These are phyloP conservation scores for Danaus melanippus DNA, from an alignment of 1,140 invertebrate species.

Conservation along the genomic window DNA sequence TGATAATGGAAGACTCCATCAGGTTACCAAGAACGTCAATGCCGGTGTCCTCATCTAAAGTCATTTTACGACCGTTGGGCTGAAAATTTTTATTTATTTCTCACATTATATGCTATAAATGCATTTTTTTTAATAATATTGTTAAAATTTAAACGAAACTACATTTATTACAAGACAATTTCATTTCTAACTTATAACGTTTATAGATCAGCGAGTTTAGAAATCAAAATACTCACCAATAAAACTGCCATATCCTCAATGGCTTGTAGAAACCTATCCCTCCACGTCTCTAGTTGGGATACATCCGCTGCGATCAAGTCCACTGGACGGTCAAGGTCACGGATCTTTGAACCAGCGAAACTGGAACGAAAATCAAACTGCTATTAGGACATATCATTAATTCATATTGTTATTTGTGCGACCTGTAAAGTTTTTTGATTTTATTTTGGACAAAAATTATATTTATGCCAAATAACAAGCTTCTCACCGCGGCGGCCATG, in stretches of 20 bases:
- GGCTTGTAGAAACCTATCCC: constrained; percentile 81
- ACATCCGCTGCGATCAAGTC: constrained; percentile 80
- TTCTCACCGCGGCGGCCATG: constrained; percentile 65
- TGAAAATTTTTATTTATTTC: constrained; percentile 18
- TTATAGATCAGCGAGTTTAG: too few relatives aligned
- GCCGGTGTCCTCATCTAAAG: constrained; percentile 77
- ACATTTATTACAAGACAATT: too few relatives aligned
- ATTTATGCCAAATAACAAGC: background rate
- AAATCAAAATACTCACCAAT: constrained; percentile 54
- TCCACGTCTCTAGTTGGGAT: constrained; percentile 80
- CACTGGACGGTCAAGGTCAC: constrained; percentile 77
- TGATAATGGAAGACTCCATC: constrained; percentile 81
- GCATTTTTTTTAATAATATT: too few relatives aligned
- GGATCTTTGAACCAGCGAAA: constrained; percentile 73
- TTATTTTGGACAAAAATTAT: too few relatives aligned
- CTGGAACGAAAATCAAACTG: constrained; percentile 22
- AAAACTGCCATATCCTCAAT: constrained; percentile 78
- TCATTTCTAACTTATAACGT: too few relatives aligned
- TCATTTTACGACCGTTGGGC: constrained; percentile 68
- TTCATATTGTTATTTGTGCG: too few relatives aligned
- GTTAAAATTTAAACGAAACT: too few relatives aligned
- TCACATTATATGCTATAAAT: too few relatives aligned
- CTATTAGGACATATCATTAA: too few relatives aligned
- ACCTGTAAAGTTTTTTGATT: too few relatives aligned
- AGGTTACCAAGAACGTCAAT: constrained; percentile 88